Evolutionary conservation across 2,797 vertebrate genomes (phyloP), one percentile per base, ranked within the genome.

Genomic region (Eospalax fontanierii): DNA sequence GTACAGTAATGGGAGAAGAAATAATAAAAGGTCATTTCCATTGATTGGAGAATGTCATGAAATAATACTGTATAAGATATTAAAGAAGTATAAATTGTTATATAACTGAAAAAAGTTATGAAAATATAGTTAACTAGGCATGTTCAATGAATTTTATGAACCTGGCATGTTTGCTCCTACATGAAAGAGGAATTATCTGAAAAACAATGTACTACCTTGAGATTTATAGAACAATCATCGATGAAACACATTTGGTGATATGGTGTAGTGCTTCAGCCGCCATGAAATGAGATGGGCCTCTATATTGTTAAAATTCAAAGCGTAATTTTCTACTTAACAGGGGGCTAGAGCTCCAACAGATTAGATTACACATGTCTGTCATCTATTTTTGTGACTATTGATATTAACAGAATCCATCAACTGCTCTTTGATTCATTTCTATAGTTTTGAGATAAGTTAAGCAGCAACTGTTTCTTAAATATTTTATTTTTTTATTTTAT

Each of bases 361-460:
- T 50, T 92, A 54, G 83, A 84, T 93, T 94, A 92, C 63, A 93
- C 92, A 78, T 71, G 71, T 90, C 92, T 96, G 63, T 93, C 96
- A 95, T 35, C 76, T 93, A 4, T 79, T 96, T n/a, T 83, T 85
- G 73, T 91, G 54, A 26, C 76, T 91, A n/a, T n/a, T 43, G 63
- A 50, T 78, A 75, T 92, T 87, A 96, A 81, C 16, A 93, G 73
- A 95, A 93, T 87, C 66, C 80, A 81, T 96, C 93, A 95, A 70
- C 16, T 95, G 87, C 91, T 83, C 57, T 92, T 35, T 96, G 68
- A 94, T 85, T 93, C 95, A 96, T 89, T 87, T 85, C n/a, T 91
- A 63, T 18, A 90, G 65, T 96, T 91, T 87, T 73, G 10, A 96
- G 79, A 28, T 95, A 22, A 94, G 85, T 59, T 79, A 92, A 89